phyloP scores from a whole-genome alignment of 2,888 invertebrate species.

The Cistogaster globosa region DNA sequence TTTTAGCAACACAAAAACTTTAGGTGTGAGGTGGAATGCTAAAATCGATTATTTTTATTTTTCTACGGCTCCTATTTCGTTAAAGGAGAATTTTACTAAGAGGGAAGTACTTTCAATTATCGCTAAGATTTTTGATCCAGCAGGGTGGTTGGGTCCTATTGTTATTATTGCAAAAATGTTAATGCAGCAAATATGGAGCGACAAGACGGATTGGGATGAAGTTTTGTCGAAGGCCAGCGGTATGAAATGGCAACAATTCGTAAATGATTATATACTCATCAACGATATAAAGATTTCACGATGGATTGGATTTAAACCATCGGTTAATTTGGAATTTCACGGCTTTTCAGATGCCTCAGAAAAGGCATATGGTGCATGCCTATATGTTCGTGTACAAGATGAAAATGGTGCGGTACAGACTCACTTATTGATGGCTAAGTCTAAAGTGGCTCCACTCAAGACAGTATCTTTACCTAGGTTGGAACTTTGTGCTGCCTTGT shows the following conservation, averaged over 20 bases:
- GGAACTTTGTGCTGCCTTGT: no score
- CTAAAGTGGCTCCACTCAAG: no score
- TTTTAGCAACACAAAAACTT: slow-evolving; percentile 2
- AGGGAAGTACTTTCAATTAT: no score
- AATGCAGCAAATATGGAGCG: no score
- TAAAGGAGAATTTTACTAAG: background rate
- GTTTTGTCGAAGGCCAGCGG: background rate
- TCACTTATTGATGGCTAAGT: no score
- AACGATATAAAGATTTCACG: slow-evolving; percentile 12
- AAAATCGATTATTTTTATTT: slow-evolving; percentile 6
- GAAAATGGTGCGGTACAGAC: background rate
- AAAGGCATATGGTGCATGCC: background rate
- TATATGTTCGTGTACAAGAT: background rate
- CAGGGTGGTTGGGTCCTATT: no score
- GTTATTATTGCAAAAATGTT: no score
- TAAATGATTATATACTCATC: background rate
- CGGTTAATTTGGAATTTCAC: slow-evolving; percentile 27
- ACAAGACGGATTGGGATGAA: background rate
- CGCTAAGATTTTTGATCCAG: no score
- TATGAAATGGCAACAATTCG: slow-evolving; percentile 16
- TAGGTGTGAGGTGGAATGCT: slow-evolving; percentile 23
- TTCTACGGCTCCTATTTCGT: background rate
- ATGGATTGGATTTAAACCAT: background rate
- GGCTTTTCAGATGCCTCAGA: slow-evolving; percentile 64
- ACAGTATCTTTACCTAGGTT: no score